Evolutionary conservation across 2,797 vertebrate species (phyloP).

Genomic region (Enteromius mattozi): DNA sequence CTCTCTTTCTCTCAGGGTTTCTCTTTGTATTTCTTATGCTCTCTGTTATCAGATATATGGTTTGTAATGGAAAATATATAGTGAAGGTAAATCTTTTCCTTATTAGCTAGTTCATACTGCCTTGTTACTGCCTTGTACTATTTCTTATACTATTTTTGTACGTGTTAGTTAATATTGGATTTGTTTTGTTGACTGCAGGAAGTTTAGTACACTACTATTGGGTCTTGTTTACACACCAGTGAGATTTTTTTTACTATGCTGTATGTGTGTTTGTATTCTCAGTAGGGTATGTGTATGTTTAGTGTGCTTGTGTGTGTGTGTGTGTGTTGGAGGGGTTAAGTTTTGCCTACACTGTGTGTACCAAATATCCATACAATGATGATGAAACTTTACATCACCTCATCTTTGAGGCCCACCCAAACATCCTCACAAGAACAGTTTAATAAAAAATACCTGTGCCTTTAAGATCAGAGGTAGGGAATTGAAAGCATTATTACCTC

Average conservation of each 20-base stretch:
- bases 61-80: conserved; percentile 60
- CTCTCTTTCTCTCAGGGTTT: neutral
- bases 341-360: neutral
- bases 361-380: neutral
- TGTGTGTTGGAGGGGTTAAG: neutral
- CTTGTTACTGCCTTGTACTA: conserved; percentile 16
- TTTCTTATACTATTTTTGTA: neutral
- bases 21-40: neutral
- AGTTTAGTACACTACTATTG: neutral
- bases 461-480: neutral
- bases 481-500: neutral
- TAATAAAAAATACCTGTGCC: neutral
- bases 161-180: neutral
- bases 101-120: too few relatives aligned
- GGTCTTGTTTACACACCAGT: neutral
- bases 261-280: conserved; percentile 7
- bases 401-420: neutral
- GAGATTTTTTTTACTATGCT: neutral
- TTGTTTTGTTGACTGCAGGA: neutral
- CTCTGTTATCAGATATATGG: conserved; percentile 48
- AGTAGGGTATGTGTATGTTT: neutral
- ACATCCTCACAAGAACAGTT: neutral
- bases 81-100: conserved; percentile 57
- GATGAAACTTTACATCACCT: neutral
- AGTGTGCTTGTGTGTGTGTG: neutral